phyloP scores from a whole-genome alignment of 2,113 vertebrate genomes.

The Lethenteron camtschaticum region DNA sequence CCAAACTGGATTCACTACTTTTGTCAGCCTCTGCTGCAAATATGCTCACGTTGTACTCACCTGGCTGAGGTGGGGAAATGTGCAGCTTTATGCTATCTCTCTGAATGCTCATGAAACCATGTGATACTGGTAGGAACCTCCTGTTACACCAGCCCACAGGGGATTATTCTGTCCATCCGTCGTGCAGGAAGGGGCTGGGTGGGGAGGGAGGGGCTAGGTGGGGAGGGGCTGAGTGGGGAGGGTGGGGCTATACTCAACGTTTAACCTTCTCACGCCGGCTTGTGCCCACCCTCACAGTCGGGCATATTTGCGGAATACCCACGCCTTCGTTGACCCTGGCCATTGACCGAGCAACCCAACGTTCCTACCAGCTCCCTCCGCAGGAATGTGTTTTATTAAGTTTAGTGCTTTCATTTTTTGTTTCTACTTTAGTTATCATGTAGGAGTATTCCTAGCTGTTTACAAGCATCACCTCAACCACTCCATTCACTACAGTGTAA shows the following conservation, averaged over 20 bases:
- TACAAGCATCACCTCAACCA: conserved; percentile 26
- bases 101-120: conserved; percentile 23
- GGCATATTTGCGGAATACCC: no score
- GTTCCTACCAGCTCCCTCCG: no score
- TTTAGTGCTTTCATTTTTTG: conserved; percentile 13
- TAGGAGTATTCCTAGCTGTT: conserved; percentile 29
- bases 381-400: conserved; percentile 9
- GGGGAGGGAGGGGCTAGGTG: no score
- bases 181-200: no score
- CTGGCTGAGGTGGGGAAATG: conserved; percentile 23
- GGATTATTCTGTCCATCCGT: no score
- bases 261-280: no score
- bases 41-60: conserved; percentile 33
- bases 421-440: conserved; percentile 23
- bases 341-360: no score
- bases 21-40: conserved; percentile 20
- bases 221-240: no score
- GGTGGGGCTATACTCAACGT: no score
- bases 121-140: conserved; percentile 9
- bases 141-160: no score
- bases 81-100: conserved; percentile 24
- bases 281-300: no score
- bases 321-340: no score
- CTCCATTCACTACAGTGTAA: conserved; percentile 24
- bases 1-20: conserved; percentile 14